Base-by-base conservation (phyloP, 2,888 invertebrate genomes). In the Drosophila mercatorum region DNA sequence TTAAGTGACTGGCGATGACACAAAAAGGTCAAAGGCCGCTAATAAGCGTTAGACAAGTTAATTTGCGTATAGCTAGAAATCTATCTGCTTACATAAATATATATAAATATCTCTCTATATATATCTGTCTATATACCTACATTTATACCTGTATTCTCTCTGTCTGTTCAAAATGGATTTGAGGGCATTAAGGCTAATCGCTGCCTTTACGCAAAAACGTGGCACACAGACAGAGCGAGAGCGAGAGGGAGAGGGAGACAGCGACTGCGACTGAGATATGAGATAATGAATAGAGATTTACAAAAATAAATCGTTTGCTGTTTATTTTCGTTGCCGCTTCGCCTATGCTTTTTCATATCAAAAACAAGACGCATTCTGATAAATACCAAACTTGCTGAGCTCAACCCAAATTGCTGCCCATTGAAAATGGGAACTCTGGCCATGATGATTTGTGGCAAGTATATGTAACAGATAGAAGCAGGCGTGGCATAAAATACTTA, bases 41-140 rank as follows among this genome's bases (percentile, higher is more conserved):
- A 82, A 84, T 72, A 82, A 70, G 81, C 84, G 81, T 81, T 83
- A 72, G 84, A 85, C 84, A 85, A 83, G 86, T 85, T 84, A 86
- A 85, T 85, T 85, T 86, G 79, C 46, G 47, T 65, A 38, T 43
- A 28, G 60, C 60, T 67, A 38, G 17, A 66, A 44, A 72, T 72
- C 47, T 60, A 57, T 28, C 17, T 36, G 14, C 11, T 53, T 53
- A 47, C 43, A 43, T 57, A 31, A 41, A 41, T 43, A 43, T 43
- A 11, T 28, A 17, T 41, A 44, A 2, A 49, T 34, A 10, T 51
- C n/a, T 51, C n/a, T 55, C 2, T 11, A 7, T 59, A 14, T 1
- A 28, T 41, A n/a, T n/a, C 3, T 36, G 8, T 47, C 0, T 26
- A 7, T 41, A 31, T 31, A 8, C 28, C 7, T 60, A 34, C 26